Base-by-base conservation (phyloP, 2,113 vertebrate genomes). In the Oxygymnocypris stewartii region DNA sequence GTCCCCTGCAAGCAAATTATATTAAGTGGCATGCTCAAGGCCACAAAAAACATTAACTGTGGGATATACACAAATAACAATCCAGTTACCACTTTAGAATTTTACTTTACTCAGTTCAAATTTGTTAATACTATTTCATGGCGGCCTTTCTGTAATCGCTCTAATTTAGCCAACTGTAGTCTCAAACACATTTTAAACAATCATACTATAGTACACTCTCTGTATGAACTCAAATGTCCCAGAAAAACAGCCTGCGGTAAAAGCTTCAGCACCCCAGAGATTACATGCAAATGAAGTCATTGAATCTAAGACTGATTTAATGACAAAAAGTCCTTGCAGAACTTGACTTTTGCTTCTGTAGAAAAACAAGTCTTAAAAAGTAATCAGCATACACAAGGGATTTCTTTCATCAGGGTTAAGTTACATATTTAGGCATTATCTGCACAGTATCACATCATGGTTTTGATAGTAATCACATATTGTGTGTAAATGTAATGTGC, bases 401-500 rank as follows among this genome's bases (percentile, higher is more conserved):
- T 37, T 20, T 59, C 54, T 37, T 20, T 59, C 54, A 79, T 12
- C 10, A 42, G 20, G 1, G 12, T n/a, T 42, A 1, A 25, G 12
- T 37, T 35, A 51, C n/a, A 84, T 57, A 54, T 42, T 28, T 61
- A 3, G 49, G 16, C 9, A 35, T 35, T 69, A 35, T 13, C 6
- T 65, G 23, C n/a, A 12, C 35, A 13, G 23, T 67, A 35, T 35
- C 9, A 82, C 9, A 57, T 23, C 28, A 40, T 73, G 23, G 10
- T 51, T 73, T 71, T 84, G 67, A 84, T 31, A 40, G 63, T 84
- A 57, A 73, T n/a, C 18, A 67, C 44, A 37, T n/a, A 6, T 23
- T 25, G 5, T 71, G 9, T 51, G 16, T 82, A 49, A 16, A 69
- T 14, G 1, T 47, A 82, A 44, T 49, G 40, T 28, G 57, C 25